Evolutionary conservation across 1,140 invertebrate species (phyloP).

Genomic region (Periplaneta americana): DNA sequence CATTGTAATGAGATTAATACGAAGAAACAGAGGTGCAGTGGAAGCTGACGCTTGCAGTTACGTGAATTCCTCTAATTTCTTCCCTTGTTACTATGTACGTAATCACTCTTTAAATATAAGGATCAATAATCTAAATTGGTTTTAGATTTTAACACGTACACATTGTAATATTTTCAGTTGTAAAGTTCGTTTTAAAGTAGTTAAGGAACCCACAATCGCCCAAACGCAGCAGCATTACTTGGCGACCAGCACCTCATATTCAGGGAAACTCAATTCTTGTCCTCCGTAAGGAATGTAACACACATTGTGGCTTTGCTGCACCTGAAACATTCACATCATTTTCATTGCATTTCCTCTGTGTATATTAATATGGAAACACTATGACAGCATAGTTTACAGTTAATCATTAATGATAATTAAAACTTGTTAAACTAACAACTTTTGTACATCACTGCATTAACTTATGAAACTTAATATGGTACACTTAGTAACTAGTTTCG

Average conservation of each 20-base stretch:
- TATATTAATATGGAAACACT: too few relatives aligned
- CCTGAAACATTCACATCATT: conserved; percentile 45
- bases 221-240: conserved; percentile 3
- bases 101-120: neutral
- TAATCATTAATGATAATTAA: too few relatives aligned
- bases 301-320: conserved; percentile 63
- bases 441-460: too few relatives aligned
- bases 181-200: neutral
- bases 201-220: neutral
- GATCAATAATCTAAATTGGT: neutral
- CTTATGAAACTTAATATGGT: too few relatives aligned
- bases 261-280: conserved; percentile 59
- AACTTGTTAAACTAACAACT: too few relatives aligned
- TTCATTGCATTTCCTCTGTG: too few relatives aligned
- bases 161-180: neutral
- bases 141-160: neutral
- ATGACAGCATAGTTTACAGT: too few relatives aligned
- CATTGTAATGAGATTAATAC: neutral
- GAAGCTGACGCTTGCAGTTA: neutral
- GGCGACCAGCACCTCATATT: conserved; percentile 66
- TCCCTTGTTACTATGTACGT: neutral
- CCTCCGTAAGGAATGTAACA: conserved; percentile 70
- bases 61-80: neutral
- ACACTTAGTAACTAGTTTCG: too few relatives aligned
- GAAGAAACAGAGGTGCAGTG: neutral